Conservation (phyloP, 2,888 invertebrate genomes). For the Polymixis flavicincta region DNA sequence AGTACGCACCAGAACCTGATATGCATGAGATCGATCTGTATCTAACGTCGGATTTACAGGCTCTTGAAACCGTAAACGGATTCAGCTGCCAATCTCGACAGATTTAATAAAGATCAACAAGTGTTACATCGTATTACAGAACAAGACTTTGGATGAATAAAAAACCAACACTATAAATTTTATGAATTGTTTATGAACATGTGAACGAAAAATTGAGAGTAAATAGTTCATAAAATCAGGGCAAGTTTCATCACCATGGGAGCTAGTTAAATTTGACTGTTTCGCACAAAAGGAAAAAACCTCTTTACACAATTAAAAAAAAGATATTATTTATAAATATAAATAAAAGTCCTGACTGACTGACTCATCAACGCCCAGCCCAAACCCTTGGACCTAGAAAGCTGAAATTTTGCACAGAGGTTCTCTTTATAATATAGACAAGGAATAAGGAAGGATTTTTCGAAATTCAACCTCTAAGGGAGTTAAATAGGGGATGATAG, state of each 20-base stretch:
- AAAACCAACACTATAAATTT: slow-evolving; percentile 29
- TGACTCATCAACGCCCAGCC: too few species aligned
- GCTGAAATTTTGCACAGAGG: too few species aligned
- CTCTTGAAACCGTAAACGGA: slow-evolving; percentile 28
- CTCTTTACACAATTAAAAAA: background rate
- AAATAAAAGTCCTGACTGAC: too few species aligned
- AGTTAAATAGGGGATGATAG: too few species aligned
- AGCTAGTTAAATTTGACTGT: background rate
- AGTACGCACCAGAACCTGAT: slow-evolving; percentile 35
- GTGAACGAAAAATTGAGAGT: slow-evolving; percentile 22
- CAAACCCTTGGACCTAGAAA: too few species aligned
- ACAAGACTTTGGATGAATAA: slow-evolving; percentile 25
- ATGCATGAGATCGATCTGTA: slow-evolving; percentile 50
- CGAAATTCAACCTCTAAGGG: too few species aligned
- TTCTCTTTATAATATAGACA: too few species aligned
- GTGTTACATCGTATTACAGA: slow-evolving; percentile 26
- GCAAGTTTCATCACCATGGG: slow-evolving; percentile 8
- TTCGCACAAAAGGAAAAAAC: background rate
- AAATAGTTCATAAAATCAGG: slow-evolving; percentile 10
- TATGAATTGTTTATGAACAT: slow-evolving; percentile 14
- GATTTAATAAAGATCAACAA: slow-evolving; percentile 11
- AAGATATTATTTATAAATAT: too few species aligned
- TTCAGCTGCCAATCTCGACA: slow-evolving; percentile 42
- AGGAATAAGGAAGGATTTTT: too few species aligned
- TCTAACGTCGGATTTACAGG: slow-evolving; percentile 44